Evolutionary conservation across 2,797 vertebrate genomes (phyloP).

Genomic region (Enteromius argenteus): DNA sequence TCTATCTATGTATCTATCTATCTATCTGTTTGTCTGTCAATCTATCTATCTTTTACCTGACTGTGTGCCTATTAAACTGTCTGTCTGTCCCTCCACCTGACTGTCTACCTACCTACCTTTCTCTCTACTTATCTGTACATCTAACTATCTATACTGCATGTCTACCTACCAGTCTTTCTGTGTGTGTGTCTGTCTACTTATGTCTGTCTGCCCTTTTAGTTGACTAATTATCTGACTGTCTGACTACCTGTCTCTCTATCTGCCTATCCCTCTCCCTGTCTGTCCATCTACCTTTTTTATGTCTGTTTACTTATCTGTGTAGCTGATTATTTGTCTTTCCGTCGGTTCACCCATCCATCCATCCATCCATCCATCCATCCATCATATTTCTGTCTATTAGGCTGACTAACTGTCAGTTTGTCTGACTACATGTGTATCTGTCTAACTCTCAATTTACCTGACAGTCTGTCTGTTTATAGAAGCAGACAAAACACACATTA

Average conservation of each 20-base stretch:
- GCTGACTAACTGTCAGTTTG: neutral
- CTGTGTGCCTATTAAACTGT: too few species aligned
- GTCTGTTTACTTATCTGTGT: neutral
- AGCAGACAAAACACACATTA: neutral
- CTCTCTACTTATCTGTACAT: neutral
- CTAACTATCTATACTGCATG: neutral
- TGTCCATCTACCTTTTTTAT: too few species aligned
- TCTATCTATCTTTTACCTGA: neutral
- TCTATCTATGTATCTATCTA: neutral
- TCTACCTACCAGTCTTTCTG: neutral
- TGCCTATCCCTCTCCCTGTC: neutral
- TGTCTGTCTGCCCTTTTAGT: neutral
- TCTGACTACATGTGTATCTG: neutral
- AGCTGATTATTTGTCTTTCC: neutral
- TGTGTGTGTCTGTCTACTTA: neutral
- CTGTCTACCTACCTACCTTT: neutral
- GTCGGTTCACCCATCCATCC: neutral
- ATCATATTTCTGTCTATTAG: neutral
- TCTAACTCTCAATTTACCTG: neutral
- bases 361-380: neutral
- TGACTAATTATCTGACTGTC: neutral
- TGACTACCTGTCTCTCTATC: neutral
- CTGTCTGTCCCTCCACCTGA: too few species aligned
- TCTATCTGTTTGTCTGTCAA: neutral
- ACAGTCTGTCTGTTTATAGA: neutral